Base-by-base conservation (phyloP, 2,113 vertebrate genomes). In the Melanerpes formicivorus region DNA sequence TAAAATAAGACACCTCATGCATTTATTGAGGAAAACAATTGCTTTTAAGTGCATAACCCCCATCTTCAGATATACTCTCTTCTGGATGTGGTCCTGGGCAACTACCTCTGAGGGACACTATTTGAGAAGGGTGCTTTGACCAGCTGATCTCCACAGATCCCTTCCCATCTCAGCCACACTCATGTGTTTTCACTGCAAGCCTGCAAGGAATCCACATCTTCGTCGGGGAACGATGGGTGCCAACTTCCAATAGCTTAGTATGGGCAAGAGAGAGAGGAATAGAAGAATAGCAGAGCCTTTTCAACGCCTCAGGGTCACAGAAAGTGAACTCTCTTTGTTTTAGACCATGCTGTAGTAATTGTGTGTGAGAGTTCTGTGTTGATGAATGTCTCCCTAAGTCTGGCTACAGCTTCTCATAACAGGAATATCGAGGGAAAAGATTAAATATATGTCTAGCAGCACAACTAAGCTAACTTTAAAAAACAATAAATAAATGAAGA, bases 321-420 rank as follows among this genome's bases (percentile, higher is more conserved):
- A 56, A 70, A 90, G 71, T 32, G 37, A 87, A 40, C 14, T 65
- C n/a, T 40, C 25, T 91, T 88, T 91, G 69, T 42, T 95, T 94
- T 18, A 76, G 48, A 42, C 42, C 42, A 56, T 32, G 42, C 56
- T 81, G n/a, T 25, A 70, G 56, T 73, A 92, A 91, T 73, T 77
- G 64, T 40, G 30, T 30, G 63, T 50, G 21, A 1, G 18, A 80
- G 81, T 92, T 79, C 46, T 44, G n/a, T 81, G 3, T 32, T 87
- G 90, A 87, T 90, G 65, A 84, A 93, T 88, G 84, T 55, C 52
- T 90, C 60, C 59, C 44, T 56, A n/a, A 50, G 56, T 88, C 77
- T 92, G 65, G 44, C 80, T 92, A 56, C 0, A 11, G 44, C 64
- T 84, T 85, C 80, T 90, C 62, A n/a, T 56, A 94, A 60, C 14